Evolutionary conservation across 2,888 invertebrate species (phyloP), one percentile per base, ranked within the genome.

Genomic region (Sericinus montela): DNA sequence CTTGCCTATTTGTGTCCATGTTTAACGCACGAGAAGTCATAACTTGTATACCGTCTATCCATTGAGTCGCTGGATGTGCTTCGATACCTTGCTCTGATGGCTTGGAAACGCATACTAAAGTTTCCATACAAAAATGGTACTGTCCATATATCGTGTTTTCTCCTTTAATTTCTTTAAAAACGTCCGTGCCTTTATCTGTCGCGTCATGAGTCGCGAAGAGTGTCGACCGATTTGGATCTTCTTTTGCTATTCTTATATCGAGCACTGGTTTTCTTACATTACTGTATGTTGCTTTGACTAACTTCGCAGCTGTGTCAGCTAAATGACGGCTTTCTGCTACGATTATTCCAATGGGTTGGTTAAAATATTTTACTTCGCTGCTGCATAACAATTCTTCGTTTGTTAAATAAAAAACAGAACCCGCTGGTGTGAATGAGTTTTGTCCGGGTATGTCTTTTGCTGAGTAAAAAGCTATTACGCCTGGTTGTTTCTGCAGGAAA

Each of bases 111-210:
- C 91, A 91, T 1, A 84, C 85, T 44, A 93, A 90, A 0, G 92
- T 91, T 71, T 95, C 95, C 92, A 94, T 93, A 9, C 91, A 89
- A 59, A 91, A 94, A 69, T 94, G 94, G 63, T 93, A 94, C 63
- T 95, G 95, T 10, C 84, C 69, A 19, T 90, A 91, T 51, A 89
- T 72, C 32, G 86, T 74, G 43, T 89, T 82, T 0, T 65, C 77
- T 0, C 93, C 94, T 55, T 62, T 70, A 10, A 90, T 81, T 9
- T 67, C 55, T 51, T 90, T 82, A 9, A 65, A 71, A 1, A 83
- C 59, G 51, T 91, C 74, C 6, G 55, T 65, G 1, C 83, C 83
- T 51, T 30, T 70, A 38, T 72, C 74, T 2, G 65, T 71, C 16
- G 73, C 70, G 19, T 19, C 19, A 19, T 39, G n/a, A 56, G 28